Evolutionary conservation across 37 sponge, comb jelly and placozoan genomes (phyloP), one percentile per base, ranked within the genome.

Genomic region (Ianthella basta): DNA sequence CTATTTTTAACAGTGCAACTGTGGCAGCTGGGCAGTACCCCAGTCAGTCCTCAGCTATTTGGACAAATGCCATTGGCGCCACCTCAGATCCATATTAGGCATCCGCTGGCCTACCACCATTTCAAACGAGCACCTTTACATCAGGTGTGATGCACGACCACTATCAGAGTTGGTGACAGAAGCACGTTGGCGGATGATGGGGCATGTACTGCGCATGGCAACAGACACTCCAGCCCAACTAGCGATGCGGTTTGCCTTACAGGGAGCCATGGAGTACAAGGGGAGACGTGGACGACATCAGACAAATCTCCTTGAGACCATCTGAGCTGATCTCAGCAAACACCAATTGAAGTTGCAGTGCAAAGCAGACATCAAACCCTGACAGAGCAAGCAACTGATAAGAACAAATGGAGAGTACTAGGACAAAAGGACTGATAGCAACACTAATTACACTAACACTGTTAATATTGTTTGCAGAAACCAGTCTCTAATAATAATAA

Each of bases 141-240:
- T 6, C 73, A 72, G 73, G 36, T 72, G 73, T 19, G 36, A 72
- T 19, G 36, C 73, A 8, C 73, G 73, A 23, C 73, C 39, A 30
- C 73, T 72, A 72, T 72, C 73, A 72, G 73, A 72, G 73, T 37
- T 72, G 73, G 73, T 72, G 73, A 72, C 32, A 32, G 73, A 72
- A 19, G 23, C 73, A 30, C 39, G 73, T 14, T 72, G 73, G 73
- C 32, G 73, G 30, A 72, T 72, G 73, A 36, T 72, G 12, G 73
- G 73, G 5, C 73, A 72, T 72, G 37, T 72, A 33, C 19, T 72
- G 73, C 39, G 41, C 35, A 72, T 72, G 73, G 40, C 73, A 72
- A 20, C 39, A 10, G 35, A 72, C 73, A 72, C 73, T 20, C 73
- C 73, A 34, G 73, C 73, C 23, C 73, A 72, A 32, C 73, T 30